phyloP scores from a whole-genome alignment of 2,888 invertebrate species.

The Plemyria rubiginata region DNA sequence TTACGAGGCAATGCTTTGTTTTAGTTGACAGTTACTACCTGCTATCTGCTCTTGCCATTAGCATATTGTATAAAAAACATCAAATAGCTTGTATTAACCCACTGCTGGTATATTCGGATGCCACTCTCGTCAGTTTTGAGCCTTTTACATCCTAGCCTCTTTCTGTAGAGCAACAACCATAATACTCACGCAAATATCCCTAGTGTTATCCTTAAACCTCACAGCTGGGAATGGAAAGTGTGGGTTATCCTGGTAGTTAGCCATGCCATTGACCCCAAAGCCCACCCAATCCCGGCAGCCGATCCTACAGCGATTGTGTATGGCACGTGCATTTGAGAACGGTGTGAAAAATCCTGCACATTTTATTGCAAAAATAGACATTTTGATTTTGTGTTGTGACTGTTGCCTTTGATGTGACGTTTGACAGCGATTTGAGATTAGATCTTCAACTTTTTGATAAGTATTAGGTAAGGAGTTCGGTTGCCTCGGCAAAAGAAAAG shows the following conservation, averaged over 20 bases:
- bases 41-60: too few relatives aligned
- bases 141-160: too few relatives aligned
- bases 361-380: constrained; percentile 47
- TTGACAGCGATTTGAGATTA: constrained; percentile 35
- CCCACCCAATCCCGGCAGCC: constrained; percentile 89
- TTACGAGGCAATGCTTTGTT: too few relatives aligned
- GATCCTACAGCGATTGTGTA: constrained; percentile 66
- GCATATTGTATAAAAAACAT: too few relatives aligned
- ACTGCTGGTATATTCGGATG: too few relatives aligned
- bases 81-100: too few relatives aligned
- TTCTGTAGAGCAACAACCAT: too few relatives aligned
- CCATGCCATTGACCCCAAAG: constrained; percentile 84
- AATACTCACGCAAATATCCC: constrained; percentile 81
- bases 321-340: constrained; percentile 40
- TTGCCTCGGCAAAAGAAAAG: not conserved
- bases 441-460: constrained; percentile 31
- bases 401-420: constrained; percentile 25
- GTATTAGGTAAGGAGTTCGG: constrained; percentile 11
- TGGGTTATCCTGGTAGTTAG: constrained; percentile 84
- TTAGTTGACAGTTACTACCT: too few relatives aligned
- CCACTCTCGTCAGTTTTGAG: too few relatives aligned
- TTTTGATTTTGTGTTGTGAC: constrained; percentile 39
- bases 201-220: constrained; percentile 85
- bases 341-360: constrained; percentile 38
- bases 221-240: constrained; percentile 87